A percentile compares a stretch with the other conserved stretches of the same genome.
These are phyloP conservation scores for Cettia cetti DNA, from an alignment of 2,113 vertebrate genomes.

Conservation along the genomic window DNA sequence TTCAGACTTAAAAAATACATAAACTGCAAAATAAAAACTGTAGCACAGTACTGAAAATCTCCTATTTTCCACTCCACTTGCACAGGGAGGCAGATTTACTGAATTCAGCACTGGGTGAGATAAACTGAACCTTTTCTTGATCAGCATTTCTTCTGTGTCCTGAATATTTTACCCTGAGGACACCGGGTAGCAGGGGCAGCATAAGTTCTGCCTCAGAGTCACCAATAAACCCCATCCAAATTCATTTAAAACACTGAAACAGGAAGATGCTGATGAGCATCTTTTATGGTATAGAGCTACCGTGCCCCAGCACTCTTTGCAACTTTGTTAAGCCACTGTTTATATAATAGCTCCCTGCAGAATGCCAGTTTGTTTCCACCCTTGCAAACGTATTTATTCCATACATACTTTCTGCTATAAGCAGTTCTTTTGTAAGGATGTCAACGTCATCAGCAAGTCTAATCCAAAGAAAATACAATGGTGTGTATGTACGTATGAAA, in stretches of 20 bases:
- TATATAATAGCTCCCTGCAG: neutral
- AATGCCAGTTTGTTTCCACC: neutral
- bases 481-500: neutral
- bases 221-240: neutral
- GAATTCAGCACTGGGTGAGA: neutral
- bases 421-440: neutral
- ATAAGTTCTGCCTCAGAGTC: neutral
- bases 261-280: neutral
- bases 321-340: neutral
- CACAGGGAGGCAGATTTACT: neutral
- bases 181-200: neutral
- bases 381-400: neutral
- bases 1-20: neutral
- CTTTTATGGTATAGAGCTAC: neutral
- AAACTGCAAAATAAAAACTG: neutral
- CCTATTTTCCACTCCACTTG: neutral
- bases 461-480: neutral
- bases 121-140: neutral
- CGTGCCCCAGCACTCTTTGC: neutral
- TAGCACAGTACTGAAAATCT: neutral
- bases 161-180: neutral
- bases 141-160: neutral
- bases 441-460: neutral
- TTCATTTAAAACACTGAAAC: neutral
- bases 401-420: neutral